Evolutionary conservation across 2,888 invertebrate genomes (phyloP), one percentile per base, ranked within the genome.

Genomic region (Tholera decimalis): DNA sequence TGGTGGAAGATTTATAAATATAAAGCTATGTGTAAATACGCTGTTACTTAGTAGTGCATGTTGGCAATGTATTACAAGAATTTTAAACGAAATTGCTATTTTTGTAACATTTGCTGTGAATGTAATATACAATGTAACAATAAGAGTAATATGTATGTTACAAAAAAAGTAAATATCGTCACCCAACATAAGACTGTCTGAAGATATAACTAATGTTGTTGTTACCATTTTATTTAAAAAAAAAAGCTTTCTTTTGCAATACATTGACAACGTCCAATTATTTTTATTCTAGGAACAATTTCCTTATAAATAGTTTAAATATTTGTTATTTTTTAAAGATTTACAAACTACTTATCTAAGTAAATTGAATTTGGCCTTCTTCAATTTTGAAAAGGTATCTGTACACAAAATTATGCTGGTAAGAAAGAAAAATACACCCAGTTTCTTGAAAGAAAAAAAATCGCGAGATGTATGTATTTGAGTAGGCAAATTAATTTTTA

Each of bases 181-280:
- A 59, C 26, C 49, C 30, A 54, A 58, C 54, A 22, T 61, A 82
- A 81, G 80, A 79, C 82, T 80, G 80, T 70, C 63, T 13, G 58
- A 58, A 65, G 55, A 56, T 73, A 49, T 26, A 64, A 47, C n/a
- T 64, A 63, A 59, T 73, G 65, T 73, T 53, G 13, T 67, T 77
- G 82, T 82, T 80, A 84, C 85, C 85, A 85, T 84, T 74, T 61
- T 78, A 74, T 66, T n/a, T n/a, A n/a, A 73, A 79, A 76, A 78
- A 79, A 71, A 74, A 73, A 11, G 5, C 3, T 46, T 41, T 30
- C 57, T 49, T 49, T 56, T 67, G 72, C 89, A 77, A 85, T 89
- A 91, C 92, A 84, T 91, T 89, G 88, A 88, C 92, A 92, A 92
- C 92, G 92, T 92, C 88, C 90, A 86, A 61, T 61, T 56, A 63